Evolutionary conservation across 1,140 invertebrate species (phyloP).

Genomic region (Delia radicum): DNA sequence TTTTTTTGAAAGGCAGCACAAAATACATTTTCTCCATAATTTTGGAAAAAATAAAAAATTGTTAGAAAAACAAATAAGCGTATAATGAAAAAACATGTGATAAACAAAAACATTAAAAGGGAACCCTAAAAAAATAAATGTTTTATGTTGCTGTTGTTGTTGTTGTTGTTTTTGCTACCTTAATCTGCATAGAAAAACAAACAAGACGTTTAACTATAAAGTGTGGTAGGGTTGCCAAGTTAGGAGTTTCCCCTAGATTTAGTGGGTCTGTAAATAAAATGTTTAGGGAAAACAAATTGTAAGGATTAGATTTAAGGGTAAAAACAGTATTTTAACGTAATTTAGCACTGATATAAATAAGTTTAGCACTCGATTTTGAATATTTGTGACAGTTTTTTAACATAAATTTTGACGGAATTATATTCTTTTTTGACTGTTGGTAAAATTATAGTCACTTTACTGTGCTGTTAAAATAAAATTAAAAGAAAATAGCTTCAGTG

Average conservation of each 20-base stretch:
- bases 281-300: not conserved
- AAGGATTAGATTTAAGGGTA: not conserved
- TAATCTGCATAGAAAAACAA: slow-evolving; percentile 10
- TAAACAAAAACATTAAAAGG: slow-evolving; percentile 17
- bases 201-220: slow-evolving; percentile 8
- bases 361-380: no score
- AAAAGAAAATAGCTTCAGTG: no score
- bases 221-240: no score
- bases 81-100: not conserved
- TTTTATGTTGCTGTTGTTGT: not conserved
- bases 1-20: no score
- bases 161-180: not conserved
- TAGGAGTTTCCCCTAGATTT: no score
- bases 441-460: no score
- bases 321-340: no score
- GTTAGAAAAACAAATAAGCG: slow-evolving; percentile 15
- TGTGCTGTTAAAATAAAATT: no score
- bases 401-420: no score
- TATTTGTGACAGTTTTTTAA: no score
- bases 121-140: slow-evolving; percentile 17
- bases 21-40: slow-evolving; percentile 13
- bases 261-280: not conserved
- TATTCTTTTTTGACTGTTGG: no score
- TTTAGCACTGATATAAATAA: no score
- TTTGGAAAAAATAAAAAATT: not conserved